These are phyloP conservation scores for Rhea pennata DNA, from an alignment of 2,113 vertebrate genomes.

Conservation along the genomic window DNA sequence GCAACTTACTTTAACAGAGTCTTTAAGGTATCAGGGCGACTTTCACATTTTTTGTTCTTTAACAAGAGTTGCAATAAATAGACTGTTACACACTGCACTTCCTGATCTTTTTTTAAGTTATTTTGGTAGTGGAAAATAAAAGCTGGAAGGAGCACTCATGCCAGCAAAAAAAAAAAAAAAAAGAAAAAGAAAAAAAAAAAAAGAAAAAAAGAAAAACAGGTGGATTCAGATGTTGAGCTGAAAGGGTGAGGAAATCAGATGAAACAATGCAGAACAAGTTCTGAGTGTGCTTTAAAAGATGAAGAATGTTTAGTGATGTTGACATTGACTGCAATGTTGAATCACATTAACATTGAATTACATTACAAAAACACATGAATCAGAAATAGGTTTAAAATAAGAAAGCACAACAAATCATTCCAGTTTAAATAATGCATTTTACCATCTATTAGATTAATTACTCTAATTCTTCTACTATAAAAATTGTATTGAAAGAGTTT, in stretches of 20 bases:
- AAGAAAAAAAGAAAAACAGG: too few relatives aligned
- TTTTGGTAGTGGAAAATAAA: not conserved
- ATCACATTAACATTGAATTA: not conserved
- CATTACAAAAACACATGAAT: not conserved
- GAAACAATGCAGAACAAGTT: not conserved
- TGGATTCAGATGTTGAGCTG: not conserved
- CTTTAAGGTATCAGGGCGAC: not conserved
- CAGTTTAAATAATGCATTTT: not conserved
- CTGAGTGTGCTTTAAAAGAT: not conserved
- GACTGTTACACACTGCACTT: not conserved
- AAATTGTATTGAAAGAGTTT: not conserved
- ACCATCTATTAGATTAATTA: not conserved
- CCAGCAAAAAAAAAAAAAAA: not conserved
- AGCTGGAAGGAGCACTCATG: not conserved
- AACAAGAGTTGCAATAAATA: not conserved
- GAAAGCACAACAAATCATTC: not conserved
- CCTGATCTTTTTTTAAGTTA: not conserved
- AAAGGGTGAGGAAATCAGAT: not conserved
- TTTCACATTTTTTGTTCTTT: not conserved
- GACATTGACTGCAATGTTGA: not conserved
- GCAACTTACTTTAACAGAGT: not conserved
- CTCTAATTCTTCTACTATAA: not conserved
- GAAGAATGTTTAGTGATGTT: not conserved
- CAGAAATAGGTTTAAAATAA: conserved; percentile 4
- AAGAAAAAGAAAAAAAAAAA: not conserved